Evolutionary conservation across 1,140 invertebrate genomes (phyloP), one percentile per base, ranked within the genome.

Genomic region (Gryon sp.): DNA sequence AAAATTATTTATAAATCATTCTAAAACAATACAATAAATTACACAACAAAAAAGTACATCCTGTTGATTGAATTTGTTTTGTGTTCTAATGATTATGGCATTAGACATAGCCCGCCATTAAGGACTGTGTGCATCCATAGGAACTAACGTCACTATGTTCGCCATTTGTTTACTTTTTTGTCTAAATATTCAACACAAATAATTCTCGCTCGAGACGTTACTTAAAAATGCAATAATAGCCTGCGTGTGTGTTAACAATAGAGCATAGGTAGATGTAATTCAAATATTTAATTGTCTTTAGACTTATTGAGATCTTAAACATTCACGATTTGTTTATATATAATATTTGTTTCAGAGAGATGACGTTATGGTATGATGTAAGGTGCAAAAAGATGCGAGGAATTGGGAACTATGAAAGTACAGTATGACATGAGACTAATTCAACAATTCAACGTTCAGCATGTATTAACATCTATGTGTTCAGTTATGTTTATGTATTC

Each of bases 211-310:
- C n/a, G 38, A 60, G 40, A 68, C 36, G 24, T 68, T 75, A 68
- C 46, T 68, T 75, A 55, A 75, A 75, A 75, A 75, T 75, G 72
- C 70, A 75, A 66, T 53, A 62, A 74, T 53, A 66, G 70, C 62
- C 50, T 66, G 55, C 43, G 53, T 66, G 40, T 32, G 8, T 74
- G 52, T 66, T 74, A 74, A 66, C 22, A 66, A 60, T 74, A 59
- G 57, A 63, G 57, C 68, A 57, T 57, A 40, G 4, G 36, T 52
- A n/a, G 32, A n/a, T 60, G 22, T 43, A 30, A 52, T 60, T 45
- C 45, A 36, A 2, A 45, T 60, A 12, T 59, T 59, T 19, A 24
- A 50, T 41, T 11, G 24, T 41, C 36, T 16, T 34, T 72, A 46
- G 15, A 41, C 14, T 40, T 53, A 36, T 15, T 72, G 59, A 73